Evolutionary conservation across 2,113 vertebrate species (phyloP).

Genomic region (Forbesichthys agassizii): DNA sequence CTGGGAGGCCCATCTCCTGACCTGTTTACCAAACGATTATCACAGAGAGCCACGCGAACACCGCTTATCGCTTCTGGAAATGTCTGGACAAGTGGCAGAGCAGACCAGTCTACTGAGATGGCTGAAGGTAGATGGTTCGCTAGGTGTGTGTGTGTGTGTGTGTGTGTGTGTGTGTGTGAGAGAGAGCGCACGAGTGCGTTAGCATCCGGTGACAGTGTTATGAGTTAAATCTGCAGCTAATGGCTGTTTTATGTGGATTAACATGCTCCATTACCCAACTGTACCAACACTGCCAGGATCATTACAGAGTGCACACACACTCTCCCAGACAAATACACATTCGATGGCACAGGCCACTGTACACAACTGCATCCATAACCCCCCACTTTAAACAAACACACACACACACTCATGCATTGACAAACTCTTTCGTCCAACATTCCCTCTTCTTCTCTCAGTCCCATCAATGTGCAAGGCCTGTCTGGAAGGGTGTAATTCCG

Average conservation of each 20-base stretch:
- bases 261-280: conserved; percentile 75
- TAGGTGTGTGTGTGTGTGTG: conserved; percentile 4
- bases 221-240: conserved; percentile 62
- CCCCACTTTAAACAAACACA: conserved; percentile 22
- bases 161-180: conserved; percentile 18
- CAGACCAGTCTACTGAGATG: not conserved
- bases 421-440: conserved; percentile 49
- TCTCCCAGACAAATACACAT: conserved; percentile 8
- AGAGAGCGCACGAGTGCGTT: not conserved
- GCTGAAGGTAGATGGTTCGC: conserved; percentile 8
- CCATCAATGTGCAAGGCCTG: conserved; percentile 65
- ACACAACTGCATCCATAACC: not conserved
- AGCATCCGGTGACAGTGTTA: conserved; percentile 28
- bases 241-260: conserved; percentile 76
- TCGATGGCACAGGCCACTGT: not conserved
- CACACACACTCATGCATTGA: conserved; percentile 19
- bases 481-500: conserved; percentile 70
- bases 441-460: conserved; percentile 43
- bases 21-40: conserved; percentile 74
- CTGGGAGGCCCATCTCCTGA: conserved; percentile 65
- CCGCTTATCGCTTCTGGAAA: conserved; percentile 50
- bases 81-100: conserved; percentile 13
- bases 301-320: conserved; percentile 43
- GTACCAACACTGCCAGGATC: conserved; percentile 69
- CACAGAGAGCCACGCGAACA: conserved; percentile 66